Conservation (phyloP, 2,888 invertebrate genomes). For the Polyploca ridens region DNA sequence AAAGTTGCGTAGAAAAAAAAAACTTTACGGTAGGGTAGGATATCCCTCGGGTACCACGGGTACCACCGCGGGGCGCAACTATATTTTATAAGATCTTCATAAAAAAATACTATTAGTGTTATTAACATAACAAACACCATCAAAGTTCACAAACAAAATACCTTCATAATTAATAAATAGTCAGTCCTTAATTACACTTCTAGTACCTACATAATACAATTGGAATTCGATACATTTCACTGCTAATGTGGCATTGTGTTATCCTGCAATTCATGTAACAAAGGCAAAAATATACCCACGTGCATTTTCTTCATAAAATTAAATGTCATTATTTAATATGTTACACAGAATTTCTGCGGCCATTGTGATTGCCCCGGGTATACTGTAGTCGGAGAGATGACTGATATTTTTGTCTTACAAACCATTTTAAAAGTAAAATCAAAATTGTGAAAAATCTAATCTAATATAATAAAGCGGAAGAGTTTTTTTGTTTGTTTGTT, state of each 20-base stretch:
- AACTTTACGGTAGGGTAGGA: too few species aligned
- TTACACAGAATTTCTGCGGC: conserved; percentile 4
- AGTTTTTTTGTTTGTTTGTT: too few species aligned
- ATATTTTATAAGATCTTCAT: too few species aligned
- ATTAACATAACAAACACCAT: too few species aligned
- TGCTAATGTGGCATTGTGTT: not conserved
- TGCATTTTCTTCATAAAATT: not conserved
- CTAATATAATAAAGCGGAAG: too few species aligned
- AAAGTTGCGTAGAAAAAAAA: not conserved
- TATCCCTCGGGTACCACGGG: too few species aligned
- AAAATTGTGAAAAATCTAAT: too few species aligned
- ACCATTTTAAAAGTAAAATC: too few species aligned
- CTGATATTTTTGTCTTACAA: not conserved
- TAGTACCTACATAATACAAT: not conserved
- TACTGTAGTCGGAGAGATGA: conserved; percentile 6
- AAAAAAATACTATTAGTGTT: too few species aligned
- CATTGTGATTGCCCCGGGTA: conserved; percentile 15
- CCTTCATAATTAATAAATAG: not conserved
- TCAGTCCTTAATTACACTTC: not conserved
- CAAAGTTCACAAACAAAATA: too few species aligned
- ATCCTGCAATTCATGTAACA: not conserved
- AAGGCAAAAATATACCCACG: not conserved
- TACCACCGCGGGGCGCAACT: too few species aligned
- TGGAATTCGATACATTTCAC: not conserved
- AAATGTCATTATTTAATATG: conserved; percentile 1